Percentiles rank a stretch among this genome's conserved stretches.
Evolutionary conservation across 2,888 invertebrate species (phyloP).

Genomic region (Brenthis ino): DNA sequence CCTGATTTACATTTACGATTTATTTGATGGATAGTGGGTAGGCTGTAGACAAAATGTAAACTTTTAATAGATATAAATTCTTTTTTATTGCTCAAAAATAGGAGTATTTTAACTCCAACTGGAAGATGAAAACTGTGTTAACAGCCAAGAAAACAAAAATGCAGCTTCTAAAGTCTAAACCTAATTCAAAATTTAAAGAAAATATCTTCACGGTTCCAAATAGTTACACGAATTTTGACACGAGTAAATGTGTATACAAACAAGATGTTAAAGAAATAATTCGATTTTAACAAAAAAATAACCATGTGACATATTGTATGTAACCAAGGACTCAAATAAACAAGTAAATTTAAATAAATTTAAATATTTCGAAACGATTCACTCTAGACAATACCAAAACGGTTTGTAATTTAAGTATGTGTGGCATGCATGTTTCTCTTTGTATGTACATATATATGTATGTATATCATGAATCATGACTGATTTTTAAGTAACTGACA

Average conservation of each 20-base stretch:
- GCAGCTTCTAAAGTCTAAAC: not conserved
- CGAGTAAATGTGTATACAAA: not conserved
- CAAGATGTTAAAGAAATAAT: not conserved
- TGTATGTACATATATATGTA: not conserved
- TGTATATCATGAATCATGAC: not conserved
- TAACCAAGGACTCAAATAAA: not conserved
- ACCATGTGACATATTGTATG: not conserved
- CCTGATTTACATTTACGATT: constrained; percentile 5
- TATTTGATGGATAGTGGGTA: not conserved
- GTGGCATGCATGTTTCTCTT: not conserved
- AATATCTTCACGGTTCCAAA: not conserved
- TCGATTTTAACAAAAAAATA: not conserved
- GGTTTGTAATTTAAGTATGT: constrained; percentile 7
- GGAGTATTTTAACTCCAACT: no score
- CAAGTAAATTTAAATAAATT: constrained; percentile 18
- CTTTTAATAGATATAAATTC: no score
- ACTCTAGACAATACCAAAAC: constrained; percentile 12
- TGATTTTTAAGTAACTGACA: no score
- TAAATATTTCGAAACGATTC: constrained; percentile 14
- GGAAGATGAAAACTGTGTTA: no score
- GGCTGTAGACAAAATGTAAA: not conserved
- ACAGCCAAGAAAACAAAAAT: not conserved
- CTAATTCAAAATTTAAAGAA: not conserved
- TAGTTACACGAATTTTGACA: not conserved
- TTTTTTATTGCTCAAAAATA: no score